Conservation (phyloP, 1,140 invertebrate genomes). For the Globodera rostochiensis region DNA sequence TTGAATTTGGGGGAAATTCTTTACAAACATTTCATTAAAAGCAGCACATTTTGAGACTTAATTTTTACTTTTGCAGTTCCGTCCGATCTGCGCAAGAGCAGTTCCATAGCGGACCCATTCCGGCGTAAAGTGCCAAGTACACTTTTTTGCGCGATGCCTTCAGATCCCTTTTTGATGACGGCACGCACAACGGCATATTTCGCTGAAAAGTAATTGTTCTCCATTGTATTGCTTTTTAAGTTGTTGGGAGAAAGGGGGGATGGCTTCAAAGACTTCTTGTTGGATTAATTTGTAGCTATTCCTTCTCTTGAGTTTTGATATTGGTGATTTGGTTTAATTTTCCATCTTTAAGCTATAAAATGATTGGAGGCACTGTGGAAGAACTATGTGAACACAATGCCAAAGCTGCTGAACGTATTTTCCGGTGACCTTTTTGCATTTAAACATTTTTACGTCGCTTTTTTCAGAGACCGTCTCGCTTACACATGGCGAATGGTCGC, state of each 20-base stretch:
- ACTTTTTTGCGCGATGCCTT: conserved; percentile 28
- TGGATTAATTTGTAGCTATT: no score
- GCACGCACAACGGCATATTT: conserved; percentile 22
- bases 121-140: conserved; percentile 30
- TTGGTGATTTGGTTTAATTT: neutral
- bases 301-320: neutral
- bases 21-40: no score
- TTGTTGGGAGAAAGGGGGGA: no score
- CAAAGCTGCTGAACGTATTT: conserved; percentile 30
- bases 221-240: no score
- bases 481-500: conserved; percentile 38
- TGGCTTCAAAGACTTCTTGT: no score
- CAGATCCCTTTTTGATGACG: conserved; percentile 21
- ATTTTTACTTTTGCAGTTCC: conserved; percentile 32
- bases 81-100: conserved; percentile 17
- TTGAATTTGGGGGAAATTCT: no score
- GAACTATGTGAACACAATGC: conserved; percentile 41
- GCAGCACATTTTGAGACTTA: no score
- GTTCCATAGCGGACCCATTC: conserved; percentile 27
- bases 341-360: conserved; percentile 31
- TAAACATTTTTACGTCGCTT: neutral
- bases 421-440: neutral
- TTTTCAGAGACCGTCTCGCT: conserved; percentile 20
- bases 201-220: conserved; percentile 28
- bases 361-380: conserved; percentile 33